A percentile compares a stretch with the other conserved stretches of the same genome.
phyloP scores from a whole-genome alignment of 2,888 invertebrate species.

The Hyposoter didymator region DNA sequence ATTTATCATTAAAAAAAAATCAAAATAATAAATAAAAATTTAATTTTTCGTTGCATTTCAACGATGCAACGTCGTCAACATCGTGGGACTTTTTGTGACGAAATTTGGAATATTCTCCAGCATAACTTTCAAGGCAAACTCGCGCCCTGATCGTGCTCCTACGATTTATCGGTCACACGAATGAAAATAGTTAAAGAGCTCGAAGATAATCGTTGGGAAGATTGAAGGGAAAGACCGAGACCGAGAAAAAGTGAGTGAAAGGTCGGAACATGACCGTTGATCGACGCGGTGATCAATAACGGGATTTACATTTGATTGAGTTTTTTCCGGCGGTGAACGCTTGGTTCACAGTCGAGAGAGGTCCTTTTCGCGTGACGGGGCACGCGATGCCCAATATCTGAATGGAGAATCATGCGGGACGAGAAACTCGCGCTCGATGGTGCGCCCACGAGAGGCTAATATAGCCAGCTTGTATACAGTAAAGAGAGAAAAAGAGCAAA shows the following conservation, averaged over 20 bases:
- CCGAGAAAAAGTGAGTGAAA: background rate
- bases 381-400: slow-evolving; percentile 25
- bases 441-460: slow-evolving; percentile 20
- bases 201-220: background rate
- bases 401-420: slow-evolving; percentile 55
- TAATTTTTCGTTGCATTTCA: too few relatives aligned
- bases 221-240: background rate
- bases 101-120: slow-evolving; percentile 3
- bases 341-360: slow-evolving; percentile 25
- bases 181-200: background rate
- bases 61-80: too few relatives aligned
- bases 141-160: too few relatives aligned
- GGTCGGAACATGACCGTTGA: slow-evolving; percentile 14
- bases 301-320: slow-evolving; percentile 65
- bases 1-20: too few relatives aligned
- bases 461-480: slow-evolving; percentile 16
- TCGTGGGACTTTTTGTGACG: slow-evolving; percentile 14
- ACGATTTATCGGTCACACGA: background rate
- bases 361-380: background rate
- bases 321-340: slow-evolving; percentile 47
- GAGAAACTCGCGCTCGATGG: slow-evolving; percentile 8
- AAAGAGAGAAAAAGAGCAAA: slow-evolving; percentile 1
- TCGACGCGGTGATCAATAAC: slow-evolving; percentile 34
- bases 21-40: too few relatives aligned
- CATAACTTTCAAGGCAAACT: background rate